Conservation (phyloP, 2,797 vertebrate genomes). For the Lycodopsis pacificus region DNA sequence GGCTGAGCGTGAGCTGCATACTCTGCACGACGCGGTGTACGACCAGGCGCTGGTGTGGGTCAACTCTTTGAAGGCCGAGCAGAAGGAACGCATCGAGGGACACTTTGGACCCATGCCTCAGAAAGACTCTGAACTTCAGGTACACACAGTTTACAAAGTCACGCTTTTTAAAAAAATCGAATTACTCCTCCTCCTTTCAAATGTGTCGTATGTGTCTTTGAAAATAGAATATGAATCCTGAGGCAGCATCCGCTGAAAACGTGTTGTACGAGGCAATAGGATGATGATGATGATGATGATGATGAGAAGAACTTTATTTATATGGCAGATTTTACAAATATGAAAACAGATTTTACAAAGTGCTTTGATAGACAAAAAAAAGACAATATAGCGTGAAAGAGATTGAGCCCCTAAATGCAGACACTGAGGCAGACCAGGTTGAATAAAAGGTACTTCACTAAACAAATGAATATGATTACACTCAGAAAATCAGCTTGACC, state of each 20-base stretch:
- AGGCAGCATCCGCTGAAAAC: background rate
- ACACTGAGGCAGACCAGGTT: too few relatives aligned
- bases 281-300: background rate
- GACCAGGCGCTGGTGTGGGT: slow-evolving; percentile 93
- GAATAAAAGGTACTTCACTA: too few relatives aligned
- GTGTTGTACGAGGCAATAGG: background rate
- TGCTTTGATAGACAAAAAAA: background rate
- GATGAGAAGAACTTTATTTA: too few relatives aligned
- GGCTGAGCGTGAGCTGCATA: slow-evolving; percentile 88
- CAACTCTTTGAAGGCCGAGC: slow-evolving; percentile 90
- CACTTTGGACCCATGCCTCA: slow-evolving; percentile 93
- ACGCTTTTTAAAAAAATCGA: background rate
- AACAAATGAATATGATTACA: too few relatives aligned
- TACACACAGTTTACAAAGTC: slow-evolving; percentile 51
- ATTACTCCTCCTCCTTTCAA: background rate
- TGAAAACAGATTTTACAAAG: too few relatives aligned
- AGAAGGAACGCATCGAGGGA: slow-evolving; percentile 91
- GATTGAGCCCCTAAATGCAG: too few relatives aligned
- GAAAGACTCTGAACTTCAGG: slow-evolving; percentile 91
- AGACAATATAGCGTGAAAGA: background rate
- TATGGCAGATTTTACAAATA: too few relatives aligned
- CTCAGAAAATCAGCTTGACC: too few relatives aligned
- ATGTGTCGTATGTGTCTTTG: background rate
- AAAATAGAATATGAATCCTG: background rate
- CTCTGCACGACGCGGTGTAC: slow-evolving; percentile 89